phyloP scores from a whole-genome alignment of 2,797 vertebrate species.

The Bradypus variegatus region DNA sequence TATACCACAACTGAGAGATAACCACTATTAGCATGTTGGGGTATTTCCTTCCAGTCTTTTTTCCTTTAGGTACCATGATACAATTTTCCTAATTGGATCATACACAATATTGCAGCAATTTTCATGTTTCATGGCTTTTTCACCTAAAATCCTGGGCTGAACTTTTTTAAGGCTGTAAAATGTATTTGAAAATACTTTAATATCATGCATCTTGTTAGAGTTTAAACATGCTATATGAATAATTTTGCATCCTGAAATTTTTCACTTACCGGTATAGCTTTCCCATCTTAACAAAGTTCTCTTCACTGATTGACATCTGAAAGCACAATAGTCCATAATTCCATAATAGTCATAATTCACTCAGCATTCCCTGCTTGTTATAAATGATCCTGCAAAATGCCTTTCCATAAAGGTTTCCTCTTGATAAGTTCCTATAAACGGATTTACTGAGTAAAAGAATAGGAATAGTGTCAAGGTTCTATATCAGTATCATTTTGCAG shows the following conservation, averaged over 20 bases:
- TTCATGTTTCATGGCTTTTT: neutral
- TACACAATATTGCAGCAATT: neutral
- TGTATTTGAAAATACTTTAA: neutral
- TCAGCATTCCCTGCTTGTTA: neutral
- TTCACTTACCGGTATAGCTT: neutral
- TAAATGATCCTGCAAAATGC: neutral
- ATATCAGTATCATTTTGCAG: neutral
- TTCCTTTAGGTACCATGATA: neutral
- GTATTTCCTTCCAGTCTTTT: neutral
- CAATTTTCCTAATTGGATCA: neutral
- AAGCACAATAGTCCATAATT: too few relatives aligned
- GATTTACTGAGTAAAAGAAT: neutral
- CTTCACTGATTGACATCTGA: neutral
- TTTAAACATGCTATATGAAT: neutral
- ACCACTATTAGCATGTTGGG: accelerated
- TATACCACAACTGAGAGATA: neutral
- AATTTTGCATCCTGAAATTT: neutral
- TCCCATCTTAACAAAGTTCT: too few relatives aligned
- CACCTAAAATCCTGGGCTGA: neutral
- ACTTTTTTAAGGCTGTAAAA: neutral
- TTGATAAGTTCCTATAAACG: neutral
- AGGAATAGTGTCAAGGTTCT: neutral
- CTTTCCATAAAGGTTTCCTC: neutral
- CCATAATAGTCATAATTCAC: neutral
- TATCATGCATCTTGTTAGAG: neutral